A percentile compares a stretch with the other conserved stretches of the same genome.
Conservation (phyloP, 2,888 invertebrate genomes). For the Tipula vernalis region DNA sequence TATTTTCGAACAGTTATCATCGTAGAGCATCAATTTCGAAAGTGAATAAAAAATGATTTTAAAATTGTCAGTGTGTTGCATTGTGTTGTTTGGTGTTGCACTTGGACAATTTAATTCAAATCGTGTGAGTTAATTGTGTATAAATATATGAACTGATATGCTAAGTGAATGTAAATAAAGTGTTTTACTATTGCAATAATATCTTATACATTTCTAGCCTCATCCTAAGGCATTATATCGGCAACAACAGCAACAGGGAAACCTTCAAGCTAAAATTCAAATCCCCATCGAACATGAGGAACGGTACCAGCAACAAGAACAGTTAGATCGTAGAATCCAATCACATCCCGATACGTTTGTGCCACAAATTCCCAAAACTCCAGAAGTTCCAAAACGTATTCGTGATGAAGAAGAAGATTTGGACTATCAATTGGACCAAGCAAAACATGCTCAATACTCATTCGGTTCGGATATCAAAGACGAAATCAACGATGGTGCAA, state of each 20-base stretch:
- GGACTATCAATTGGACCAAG: conserved; percentile 26
- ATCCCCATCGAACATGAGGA: neutral
- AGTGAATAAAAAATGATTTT: neutral
- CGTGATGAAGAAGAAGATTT: conserved; percentile 16
- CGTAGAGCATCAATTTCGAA: neutral
- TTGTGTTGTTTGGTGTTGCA: neutral
- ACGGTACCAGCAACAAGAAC: neutral
- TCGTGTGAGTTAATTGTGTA: neutral
- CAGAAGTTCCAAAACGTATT: neutral
- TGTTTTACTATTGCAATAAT: neutral
- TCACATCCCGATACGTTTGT: neutral
- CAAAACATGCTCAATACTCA: conserved; percentile 36
- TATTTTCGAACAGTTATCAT: neutral
- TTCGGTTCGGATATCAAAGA: conserved; percentile 37
- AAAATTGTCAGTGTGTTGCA: neutral
- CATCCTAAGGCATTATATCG: neutral
- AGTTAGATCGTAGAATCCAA: neutral
- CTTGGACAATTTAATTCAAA: neutral
- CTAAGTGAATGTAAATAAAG: neutral
- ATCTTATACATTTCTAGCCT: neutral
- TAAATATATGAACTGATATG: neutral
- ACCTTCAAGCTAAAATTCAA: neutral
- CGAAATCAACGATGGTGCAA: conserved; percentile 36
- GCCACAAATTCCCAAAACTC: neutral
- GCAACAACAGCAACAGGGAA: neutral